A percentile compares a stretch with the other conserved stretches of the same genome.
Conservation (phyloP, 2,888 invertebrate genomes). For the Neuroscelio doddi region DNA sequence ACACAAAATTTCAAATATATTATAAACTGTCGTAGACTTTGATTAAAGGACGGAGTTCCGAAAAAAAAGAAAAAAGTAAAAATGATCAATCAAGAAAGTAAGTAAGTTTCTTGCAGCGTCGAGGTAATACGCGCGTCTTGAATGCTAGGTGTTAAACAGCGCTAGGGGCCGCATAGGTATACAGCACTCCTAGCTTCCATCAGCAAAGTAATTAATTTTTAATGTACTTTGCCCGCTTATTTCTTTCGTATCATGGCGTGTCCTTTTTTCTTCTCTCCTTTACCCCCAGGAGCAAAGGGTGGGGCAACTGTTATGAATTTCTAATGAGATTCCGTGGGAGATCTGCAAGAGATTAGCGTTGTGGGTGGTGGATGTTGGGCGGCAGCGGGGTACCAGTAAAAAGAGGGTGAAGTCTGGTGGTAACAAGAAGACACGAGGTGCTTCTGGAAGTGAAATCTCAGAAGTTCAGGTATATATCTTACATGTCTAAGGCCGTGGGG, state of each 20-base stretch:
- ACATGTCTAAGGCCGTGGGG: slow-evolving; percentile 60
- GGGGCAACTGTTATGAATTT: slow-evolving; percentile 71
- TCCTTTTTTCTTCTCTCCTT: slow-evolving; percentile 54
- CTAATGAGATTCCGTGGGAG: slow-evolving; percentile 71
- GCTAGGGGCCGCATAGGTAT: slow-evolving; percentile 42
- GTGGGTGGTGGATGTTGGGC: slow-evolving; percentile 41
- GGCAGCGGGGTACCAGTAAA: slow-evolving; percentile 8
- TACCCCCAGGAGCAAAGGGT: slow-evolving; percentile 47
- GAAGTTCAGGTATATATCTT: slow-evolving; percentile 62
- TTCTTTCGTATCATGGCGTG: slow-evolving; percentile 70
- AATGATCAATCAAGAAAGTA: slow-evolving; percentile 44
- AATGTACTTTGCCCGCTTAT: slow-evolving; percentile 72
- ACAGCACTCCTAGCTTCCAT: slow-evolving; percentile 70
- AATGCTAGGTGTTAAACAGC: slow-evolving; percentile 38
- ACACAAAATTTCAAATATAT: no score
- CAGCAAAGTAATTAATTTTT: slow-evolving; percentile 72
- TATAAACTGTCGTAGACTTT: no score
- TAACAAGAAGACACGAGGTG: slow-evolving; percentile 41
- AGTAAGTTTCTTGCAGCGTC: slow-evolving; percentile 42
- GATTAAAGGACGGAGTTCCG: neutral
- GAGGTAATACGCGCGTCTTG: no score
- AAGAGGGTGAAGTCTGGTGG: slow-evolving; percentile 21
- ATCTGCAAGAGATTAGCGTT: slow-evolving; percentile 71
- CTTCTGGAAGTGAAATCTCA: slow-evolving; percentile 49
- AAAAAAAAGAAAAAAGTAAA: slow-evolving; percentile 27